Conservation (phyloP, 1,140 invertebrate species). For the Drosophila oshimai region DNA sequence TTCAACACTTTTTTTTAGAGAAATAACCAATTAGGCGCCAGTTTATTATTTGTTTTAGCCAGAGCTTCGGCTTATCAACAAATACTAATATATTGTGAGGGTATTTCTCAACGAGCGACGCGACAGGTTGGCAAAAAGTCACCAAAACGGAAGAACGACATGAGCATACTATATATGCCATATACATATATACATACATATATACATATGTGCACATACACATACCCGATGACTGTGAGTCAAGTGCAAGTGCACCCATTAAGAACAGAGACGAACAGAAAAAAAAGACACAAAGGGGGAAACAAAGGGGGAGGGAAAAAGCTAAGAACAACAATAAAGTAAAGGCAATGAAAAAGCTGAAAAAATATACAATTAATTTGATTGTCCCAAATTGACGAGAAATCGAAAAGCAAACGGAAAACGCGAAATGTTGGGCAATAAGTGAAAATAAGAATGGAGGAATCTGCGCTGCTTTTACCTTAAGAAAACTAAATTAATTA, state of each 20-base stretch:
- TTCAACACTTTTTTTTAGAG: neutral
- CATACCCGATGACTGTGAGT: conserved; percentile 2
- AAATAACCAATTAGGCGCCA: conserved; percentile 17
- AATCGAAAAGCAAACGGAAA: conserved; percentile 29
- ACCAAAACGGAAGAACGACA: conserved; percentile 10
- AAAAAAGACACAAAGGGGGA: no score
- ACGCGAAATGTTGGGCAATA: conserved; percentile 7
- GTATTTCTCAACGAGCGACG: conserved; percentile 2
- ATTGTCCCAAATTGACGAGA: conserved; percentile 58
- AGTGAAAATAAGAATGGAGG: conserved; percentile 3
- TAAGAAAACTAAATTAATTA: conserved; percentile 26
- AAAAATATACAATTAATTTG: conserved; percentile 59
- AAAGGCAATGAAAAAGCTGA: conserved; percentile 37
- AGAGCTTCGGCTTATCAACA: neutral
- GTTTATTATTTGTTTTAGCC: conserved; percentile 9
- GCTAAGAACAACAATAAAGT: conserved; percentile 42
- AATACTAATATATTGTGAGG: neutral
- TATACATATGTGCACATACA: neutral
- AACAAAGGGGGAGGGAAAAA: neutral
- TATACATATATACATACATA: neutral
- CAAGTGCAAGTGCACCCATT: conserved; percentile 55
- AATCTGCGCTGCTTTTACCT: conserved; percentile 33
- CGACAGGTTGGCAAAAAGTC: conserved; percentile 9
- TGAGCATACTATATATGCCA: neutral
- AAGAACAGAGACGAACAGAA: no score